Base-by-base conservation (phyloP, 2,113 vertebrate species). In the Calyptommatus sinebrachiatus region DNA sequence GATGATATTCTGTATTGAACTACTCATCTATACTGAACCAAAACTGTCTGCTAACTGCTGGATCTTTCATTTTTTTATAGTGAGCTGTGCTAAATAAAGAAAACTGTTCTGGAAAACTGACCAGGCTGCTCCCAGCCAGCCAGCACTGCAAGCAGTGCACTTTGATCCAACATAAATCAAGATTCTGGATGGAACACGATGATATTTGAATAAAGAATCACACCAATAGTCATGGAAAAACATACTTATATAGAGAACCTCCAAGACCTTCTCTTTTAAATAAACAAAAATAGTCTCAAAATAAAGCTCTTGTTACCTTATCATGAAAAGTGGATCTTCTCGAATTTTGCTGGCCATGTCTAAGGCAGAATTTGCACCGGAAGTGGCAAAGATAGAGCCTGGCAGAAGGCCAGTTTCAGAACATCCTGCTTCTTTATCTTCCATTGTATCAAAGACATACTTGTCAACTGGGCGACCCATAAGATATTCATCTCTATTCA, bases 271-370 rank as follows among this genome's bases (percentile, higher is more conserved):
- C 53, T 61, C 57, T 20, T 46, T 61, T 61, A 69, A 20, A 28
- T 45, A 50, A 45, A 26, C 8, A 29, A 12, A 31, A 68, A 35
- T 4, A 14, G 26, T 7, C 28, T 75, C 10, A 24, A 28, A 45
- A 22, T 14, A n/a, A 73, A 16, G 21, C 4, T 60, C 60, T n/a
- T 31, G 3, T 50, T 87, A 98, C 98, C 97, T 95, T 88, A 99
- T 99, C 87, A 95, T 92, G 90, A 99, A 99, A 2, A 99, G 94
- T 0, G 98, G 98, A 74, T 99, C 98, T 86, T 99, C 98, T 0
- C 98, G 94, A 87, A 99, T 99, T 78, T 99, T 99, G 87, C 96
- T 97, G 73, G 98, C 97, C 92, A 99, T 93, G 81, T 99, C 98
- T 1, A 98, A 94, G 81, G 87, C 94, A 8, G 97, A 98, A 4